Evolutionary conservation across 2,888 invertebrate genomes (phyloP).

Genomic region (Trachelus stipa): DNA sequence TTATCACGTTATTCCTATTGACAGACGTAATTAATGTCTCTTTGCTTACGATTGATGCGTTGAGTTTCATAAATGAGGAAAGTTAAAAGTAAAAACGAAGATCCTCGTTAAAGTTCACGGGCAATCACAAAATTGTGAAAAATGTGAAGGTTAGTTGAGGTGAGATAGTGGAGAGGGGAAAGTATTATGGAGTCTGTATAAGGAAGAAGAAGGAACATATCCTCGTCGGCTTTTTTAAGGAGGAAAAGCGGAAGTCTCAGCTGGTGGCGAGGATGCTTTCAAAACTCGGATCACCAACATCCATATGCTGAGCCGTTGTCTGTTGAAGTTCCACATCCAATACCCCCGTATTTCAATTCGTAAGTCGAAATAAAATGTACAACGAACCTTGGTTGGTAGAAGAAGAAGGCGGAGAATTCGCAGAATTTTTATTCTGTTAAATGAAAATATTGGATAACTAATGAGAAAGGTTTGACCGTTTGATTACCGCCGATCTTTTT

Average conservation of each 20-base stretch:
- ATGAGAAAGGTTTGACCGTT: too few relatives aligned
- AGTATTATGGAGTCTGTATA: background rate
- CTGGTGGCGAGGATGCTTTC: slow-evolving; percentile 62
- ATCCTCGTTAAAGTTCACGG: too few relatives aligned
- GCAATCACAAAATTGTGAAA: too few relatives aligned
- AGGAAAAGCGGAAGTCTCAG: slow-evolving; percentile 58
- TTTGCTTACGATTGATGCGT: too few relatives aligned
- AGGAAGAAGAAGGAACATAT: slow-evolving; percentile 1
- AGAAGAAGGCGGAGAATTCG: too few relatives aligned
- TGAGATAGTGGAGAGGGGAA: background rate
- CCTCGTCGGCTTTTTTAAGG: slow-evolving; percentile 56
- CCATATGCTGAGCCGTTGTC: slow-evolving; percentile 50
- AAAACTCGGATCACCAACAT: slow-evolving; percentile 50
- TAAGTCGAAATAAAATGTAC: slow-evolving; percentile 51
- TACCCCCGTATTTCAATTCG: slow-evolving; percentile 62
- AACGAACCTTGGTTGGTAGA: slow-evolving; percentile 16
- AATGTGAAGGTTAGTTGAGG: background rate
- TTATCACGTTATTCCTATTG: too few relatives aligned
- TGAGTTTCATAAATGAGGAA: too few relatives aligned
- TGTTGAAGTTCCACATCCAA: slow-evolving; percentile 59
- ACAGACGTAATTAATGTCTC: too few relatives aligned
- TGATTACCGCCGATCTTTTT: too few relatives aligned
- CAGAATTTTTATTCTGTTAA: too few relatives aligned
- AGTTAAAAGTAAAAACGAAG: too few relatives aligned
- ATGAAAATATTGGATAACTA: too few relatives aligned